Evolutionary conservation across 2,888 invertebrate species (phyloP).

Genomic region (Opisthograptis luteolata): DNA sequence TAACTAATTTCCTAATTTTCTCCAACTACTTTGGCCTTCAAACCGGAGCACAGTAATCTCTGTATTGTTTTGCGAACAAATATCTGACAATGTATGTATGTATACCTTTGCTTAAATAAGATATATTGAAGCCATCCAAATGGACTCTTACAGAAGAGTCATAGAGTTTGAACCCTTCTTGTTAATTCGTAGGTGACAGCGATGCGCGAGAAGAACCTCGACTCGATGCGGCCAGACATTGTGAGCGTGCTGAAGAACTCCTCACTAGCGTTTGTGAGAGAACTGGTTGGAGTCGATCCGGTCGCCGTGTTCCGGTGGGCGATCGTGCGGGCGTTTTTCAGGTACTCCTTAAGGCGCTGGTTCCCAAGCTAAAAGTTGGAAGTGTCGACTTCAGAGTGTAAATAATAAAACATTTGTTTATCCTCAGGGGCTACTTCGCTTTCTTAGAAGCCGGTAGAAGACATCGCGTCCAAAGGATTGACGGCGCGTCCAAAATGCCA

Average conservation of each 20-base stretch:
- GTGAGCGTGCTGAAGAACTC: slow-evolving; percentile 97
- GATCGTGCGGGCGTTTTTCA: slow-evolving; percentile 94
- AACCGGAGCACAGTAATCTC: too few relatives aligned
- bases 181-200: slow-evolving; percentile 86
- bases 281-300: slow-evolving; percentile 96
- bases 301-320: slow-evolving; percentile 97
- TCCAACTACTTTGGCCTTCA: too few relatives aligned
- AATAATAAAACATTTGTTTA: not conserved
- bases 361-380: not conserved
- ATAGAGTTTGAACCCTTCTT: not conserved
- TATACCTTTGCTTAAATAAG: too few relatives aligned
- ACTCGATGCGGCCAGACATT: slow-evolving; percentile 97
- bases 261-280: slow-evolving; percentile 95
- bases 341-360: slow-evolving; percentile 52
- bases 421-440: slow-evolving; percentile 91
- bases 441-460: slow-evolving; percentile 92
- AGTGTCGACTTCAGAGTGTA: too few relatives aligned
- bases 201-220: slow-evolving; percentile 98
- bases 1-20: too few relatives aligned
- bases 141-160: too few relatives aligned
- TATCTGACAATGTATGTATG: too few relatives aligned
- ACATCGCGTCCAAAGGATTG: slow-evolving; percentile 86
- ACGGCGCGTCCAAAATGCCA: slow-evolving; percentile 81
- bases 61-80: too few relatives aligned
- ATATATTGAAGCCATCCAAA: too few relatives aligned